Evolutionary conservation across 2,113 vertebrate species (phyloP).

Genomic region (Calyptomena viridis): DNA sequence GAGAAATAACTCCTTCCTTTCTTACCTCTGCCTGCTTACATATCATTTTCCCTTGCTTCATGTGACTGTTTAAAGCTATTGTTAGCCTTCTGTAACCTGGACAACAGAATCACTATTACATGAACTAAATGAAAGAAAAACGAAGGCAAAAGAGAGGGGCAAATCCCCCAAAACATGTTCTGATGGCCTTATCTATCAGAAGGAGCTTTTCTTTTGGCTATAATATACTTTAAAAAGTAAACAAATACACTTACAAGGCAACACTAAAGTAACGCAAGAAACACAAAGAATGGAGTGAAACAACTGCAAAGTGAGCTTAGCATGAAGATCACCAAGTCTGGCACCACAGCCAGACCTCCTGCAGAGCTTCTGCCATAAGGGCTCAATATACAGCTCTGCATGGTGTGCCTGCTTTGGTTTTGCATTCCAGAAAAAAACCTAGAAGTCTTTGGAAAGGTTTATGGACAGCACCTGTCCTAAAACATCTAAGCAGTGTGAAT

Average conservation of each 20-base stretch:
- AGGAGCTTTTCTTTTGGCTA: background rate
- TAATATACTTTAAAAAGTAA: background rate
- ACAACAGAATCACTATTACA: background rate
- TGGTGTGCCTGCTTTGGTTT: background rate
- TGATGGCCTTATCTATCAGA: background rate
- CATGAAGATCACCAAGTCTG: background rate
- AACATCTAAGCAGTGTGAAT: background rate
- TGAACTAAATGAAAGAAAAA: background rate
- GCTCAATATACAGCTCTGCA: background rate
- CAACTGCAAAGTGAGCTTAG: background rate
- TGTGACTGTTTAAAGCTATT: background rate
- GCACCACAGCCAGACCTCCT: background rate
- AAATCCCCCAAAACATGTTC: background rate
- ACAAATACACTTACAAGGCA: background rate
- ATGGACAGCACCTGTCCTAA: background rate
- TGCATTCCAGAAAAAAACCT: background rate
- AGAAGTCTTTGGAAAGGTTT: background rate
- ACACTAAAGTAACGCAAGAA: background rate
- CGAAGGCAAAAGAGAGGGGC: background rate
- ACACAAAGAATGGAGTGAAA: background rate
- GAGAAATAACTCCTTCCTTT: background rate
- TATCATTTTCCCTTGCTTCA: background rate
- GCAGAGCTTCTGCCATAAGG: background rate
- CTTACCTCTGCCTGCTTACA: background rate
- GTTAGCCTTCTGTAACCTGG: background rate